A percentile compares a stretch with the other conserved stretches of the same genome.
phyloP scores from a whole-genome alignment of 1,140 invertebrate species.

The Trinorchestia longiramus region DNA sequence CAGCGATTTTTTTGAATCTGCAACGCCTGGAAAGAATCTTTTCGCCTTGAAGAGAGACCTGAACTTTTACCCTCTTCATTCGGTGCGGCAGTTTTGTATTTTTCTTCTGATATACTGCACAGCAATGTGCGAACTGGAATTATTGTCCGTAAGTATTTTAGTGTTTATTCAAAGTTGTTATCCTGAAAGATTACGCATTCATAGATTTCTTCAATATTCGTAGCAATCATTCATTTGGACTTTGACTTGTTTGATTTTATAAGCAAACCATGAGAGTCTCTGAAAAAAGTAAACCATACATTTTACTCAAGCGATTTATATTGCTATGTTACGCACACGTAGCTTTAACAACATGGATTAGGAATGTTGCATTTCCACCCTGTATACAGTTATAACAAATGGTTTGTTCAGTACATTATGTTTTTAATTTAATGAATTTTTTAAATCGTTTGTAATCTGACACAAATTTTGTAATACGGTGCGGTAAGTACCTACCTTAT shows the following conservation, averaged over 20 bases:
- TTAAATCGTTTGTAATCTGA: not conserved
- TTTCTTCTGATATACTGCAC: not conserved
- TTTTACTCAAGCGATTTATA: no score
- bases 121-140: not conserved
- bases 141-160: not conserved
- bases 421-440: not conserved
- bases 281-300: no score
- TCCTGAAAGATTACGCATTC: not conserved
- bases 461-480: no score
- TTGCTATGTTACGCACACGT: no score
- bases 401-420: not conserved
- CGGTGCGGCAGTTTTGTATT: not conserved
- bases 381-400: not conserved
- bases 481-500: no score
- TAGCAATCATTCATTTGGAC: no score
- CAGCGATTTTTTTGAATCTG: not conserved
- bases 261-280: no score
- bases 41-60: not conserved
- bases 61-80: not conserved
- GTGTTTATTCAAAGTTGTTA: not conserved
- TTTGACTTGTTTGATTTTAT: no score
- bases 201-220: no score
- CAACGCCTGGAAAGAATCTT: not conserved
- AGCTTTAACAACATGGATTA: no score
- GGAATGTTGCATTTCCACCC: not conserved